Base-by-base conservation (phyloP, 2,113 vertebrate species). In the Oophaga pumilio region DNA sequence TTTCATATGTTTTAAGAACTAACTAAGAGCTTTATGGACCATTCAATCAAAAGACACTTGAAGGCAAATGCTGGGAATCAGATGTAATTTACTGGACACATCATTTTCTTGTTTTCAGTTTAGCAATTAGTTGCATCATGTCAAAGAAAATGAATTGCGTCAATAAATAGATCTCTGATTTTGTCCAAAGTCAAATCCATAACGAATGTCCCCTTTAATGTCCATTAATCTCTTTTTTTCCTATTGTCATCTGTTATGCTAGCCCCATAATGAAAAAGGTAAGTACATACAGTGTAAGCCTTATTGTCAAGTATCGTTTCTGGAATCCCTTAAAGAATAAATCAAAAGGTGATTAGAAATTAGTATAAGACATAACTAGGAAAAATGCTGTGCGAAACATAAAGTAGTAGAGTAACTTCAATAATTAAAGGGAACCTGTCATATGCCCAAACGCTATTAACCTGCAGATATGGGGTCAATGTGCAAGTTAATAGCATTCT, bases 21-120 rank as follows among this genome's bases (percentile, higher is more conserved):
- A 91, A 92, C 91, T 93, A 93, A 94, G 92, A 91, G 92, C 90
- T 92, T 4, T 90, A 88, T 91, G 88, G 92, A 93, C 92, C 92
- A 90, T 90, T 91, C 91, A 93, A 22, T 88, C 90, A 90, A 92
- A 93, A 24, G 77, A 92, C 92, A 93, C 93, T 92, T 93, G 81
- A 4, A 93, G 92, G 92, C 91, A 93, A 91, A 90, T 89, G 89
- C 89, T 92, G 94, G 92, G 91, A 93, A 92, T 91, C 87, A 89
- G 89, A 88, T 77, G 77, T 74, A 90, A 90, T 91, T 93, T 91
- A 90, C 91, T 91, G 91, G 90, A 91, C 91, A 90, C 89, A 9
- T 18, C 26, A 60, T 68, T n/a, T 68, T 82, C 62, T 68, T 52
- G 13, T 64, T 82, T n/a, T 68, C 57, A 64, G 62, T 81, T 64